These are phyloP conservation scores for Alligator sinensis DNA, from an alignment of 2,113 vertebrate species.

Conservation along the genomic window DNA sequence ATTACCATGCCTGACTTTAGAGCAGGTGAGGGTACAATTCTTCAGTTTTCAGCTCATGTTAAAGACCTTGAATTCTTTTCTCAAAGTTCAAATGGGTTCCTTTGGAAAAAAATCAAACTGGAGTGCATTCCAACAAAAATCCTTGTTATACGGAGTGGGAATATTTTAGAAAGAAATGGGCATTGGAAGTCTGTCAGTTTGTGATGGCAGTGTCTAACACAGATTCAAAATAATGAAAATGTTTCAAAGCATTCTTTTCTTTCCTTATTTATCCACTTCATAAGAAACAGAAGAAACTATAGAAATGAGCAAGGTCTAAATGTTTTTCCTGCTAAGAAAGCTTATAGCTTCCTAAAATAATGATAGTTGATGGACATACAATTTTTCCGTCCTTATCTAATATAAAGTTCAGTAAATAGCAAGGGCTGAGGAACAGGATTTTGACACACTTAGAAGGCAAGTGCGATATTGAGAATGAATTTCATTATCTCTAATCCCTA, in stretches of 20 bases:
- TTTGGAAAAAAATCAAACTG: too few species aligned
- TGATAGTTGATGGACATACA: too few species aligned
- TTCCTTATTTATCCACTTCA: background rate
- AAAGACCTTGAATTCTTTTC: background rate
- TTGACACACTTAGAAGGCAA: background rate
- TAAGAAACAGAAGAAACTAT: background rate
- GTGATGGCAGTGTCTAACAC: background rate
- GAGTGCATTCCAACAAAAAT: too few species aligned
- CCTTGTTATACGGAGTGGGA: background rate
- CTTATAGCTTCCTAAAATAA: background rate
- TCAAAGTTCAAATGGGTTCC: background rate
- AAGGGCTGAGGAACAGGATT: background rate
- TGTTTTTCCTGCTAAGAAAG: background rate
- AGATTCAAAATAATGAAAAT: too few species aligned
- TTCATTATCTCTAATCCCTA: background rate
- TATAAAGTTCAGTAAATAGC: background rate
- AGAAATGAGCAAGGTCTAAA: background rate
- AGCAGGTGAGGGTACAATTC: background rate
- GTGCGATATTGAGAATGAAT: background rate
- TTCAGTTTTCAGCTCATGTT: background rate
- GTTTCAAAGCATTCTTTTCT: background rate
- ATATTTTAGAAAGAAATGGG: background rate
- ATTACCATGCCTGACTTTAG: background rate
- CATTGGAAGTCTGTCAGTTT: background rate
- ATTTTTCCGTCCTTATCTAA: background rate